Evolutionary conservation across 2,888 invertebrate genomes (phyloP).

Genomic region (Tribolium freemani): DNA sequence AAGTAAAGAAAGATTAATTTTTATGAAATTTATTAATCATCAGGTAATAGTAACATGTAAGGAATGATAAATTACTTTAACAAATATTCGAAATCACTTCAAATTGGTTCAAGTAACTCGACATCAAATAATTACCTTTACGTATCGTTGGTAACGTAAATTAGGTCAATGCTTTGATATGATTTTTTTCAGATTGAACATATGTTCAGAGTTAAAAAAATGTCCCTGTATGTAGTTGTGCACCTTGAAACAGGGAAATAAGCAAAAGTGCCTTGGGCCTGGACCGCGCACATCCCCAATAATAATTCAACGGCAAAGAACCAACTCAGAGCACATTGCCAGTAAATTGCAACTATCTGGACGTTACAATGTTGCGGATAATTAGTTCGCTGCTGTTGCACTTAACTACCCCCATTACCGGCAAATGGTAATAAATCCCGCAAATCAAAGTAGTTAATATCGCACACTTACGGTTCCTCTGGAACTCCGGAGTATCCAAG

Average conservation of each 20-base stretch:
- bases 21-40: too few species aligned
- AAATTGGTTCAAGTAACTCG: too few species aligned
- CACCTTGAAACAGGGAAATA: not conserved
- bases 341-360: conserved; percentile 25
- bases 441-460: conserved; percentile 13
- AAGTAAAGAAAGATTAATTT: too few species aligned
- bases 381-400: conserved; percentile 27
- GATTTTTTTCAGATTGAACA: too few species aligned
- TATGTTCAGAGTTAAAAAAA: too few species aligned
- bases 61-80: too few species aligned
- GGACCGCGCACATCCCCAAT: not conserved
- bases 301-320: conserved; percentile 11
- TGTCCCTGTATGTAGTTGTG: too few species aligned
- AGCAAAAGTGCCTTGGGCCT: conserved; percentile 2
- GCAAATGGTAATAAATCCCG: conserved; percentile 14
- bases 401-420: conserved; percentile 21
- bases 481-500: conserved; percentile 59
- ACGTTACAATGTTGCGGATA: conserved; percentile 22
- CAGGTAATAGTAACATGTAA: too few species aligned
- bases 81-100: too few species aligned
- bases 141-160: too few species aligned
- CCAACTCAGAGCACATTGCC: conserved; percentile 1
- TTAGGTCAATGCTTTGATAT: too few species aligned
- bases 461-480: conserved; percentile 57
- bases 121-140: too few species aligned